Percentiles rank a stretch among this genome's conserved stretches.
These are phyloP conservation scores for Dasypolia templi DNA, from an alignment of 2,888 invertebrate species.

Conservation along the genomic window DNA sequence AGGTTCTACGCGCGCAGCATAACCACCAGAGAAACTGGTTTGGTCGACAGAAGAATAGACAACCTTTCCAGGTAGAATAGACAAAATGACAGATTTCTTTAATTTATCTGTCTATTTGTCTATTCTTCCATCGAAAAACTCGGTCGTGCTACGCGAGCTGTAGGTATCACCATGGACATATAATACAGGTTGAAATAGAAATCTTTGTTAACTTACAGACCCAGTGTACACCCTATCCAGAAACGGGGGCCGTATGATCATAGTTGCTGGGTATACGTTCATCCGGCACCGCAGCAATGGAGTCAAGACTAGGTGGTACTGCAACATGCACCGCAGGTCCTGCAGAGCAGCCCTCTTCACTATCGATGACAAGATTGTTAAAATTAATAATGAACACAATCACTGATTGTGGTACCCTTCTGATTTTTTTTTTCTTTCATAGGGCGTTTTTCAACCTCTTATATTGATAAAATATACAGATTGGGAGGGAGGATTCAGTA, in stretches of 20 bases:
- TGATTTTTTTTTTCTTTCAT: not conserved
- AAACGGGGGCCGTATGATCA: slow-evolving; percentile 55
- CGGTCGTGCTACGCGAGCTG: no score
- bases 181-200: not conserved
- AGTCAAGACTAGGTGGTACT: slow-evolving; percentile 67
- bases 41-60: no score
- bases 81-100: no score
- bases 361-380: slow-evolving; percentile 22
- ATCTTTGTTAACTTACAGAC: slow-evolving; percentile 3
- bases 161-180: no score
- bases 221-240: slow-evolving; percentile 5
- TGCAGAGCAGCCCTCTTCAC: slow-evolving; percentile 62
- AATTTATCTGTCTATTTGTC: no score
- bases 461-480: not conserved
- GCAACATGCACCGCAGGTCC: slow-evolving; percentile 54
- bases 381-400: slow-evolving; percentile 24
- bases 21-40: no score
- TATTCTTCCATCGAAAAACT: no score
- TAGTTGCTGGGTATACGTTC: slow-evolving; percentile 68
- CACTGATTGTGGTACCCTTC: not conserved
- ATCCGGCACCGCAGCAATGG: slow-evolving; percentile 66
- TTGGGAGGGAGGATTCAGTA: no score
- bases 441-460: not conserved
- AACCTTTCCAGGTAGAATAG: no score
- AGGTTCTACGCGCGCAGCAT: no score